Evolutionary conservation across 2,113 vertebrate species (phyloP), one percentile per base, ranked within the genome.

Genomic region (Agapornis roseicollis): DNA sequence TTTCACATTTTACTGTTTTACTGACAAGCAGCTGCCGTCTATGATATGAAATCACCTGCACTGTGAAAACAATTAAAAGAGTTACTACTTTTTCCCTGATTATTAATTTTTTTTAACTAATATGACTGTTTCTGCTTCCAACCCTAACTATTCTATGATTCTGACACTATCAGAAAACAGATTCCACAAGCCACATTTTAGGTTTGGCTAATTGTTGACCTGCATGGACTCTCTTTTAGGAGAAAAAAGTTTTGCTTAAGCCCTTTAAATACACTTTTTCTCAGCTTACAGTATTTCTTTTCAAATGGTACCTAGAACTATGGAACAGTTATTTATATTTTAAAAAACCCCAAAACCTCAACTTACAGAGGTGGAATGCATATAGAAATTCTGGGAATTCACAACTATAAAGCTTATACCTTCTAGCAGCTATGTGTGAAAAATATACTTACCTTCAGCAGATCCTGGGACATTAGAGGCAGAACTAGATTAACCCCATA

Each of bases 401-500:
- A 18, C 25, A 49, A 49, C 50, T 78, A 35, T 18, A 80, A 66
- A 83, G 46, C 13, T 80, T 64, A 80, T 56, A 24, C 46, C 60
- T 84, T 71, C 33, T 39, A 71, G 55, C 31, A 94, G 15, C 24
- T 76, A 25, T 0, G 0, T 41, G 31, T 83, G 56, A 60, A 93
- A 83, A 92, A 37, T 41, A 64, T 11, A 66, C 92, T 97, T 97
- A 99, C 99, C 98, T 99, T 99, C 85, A 99, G 97, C 92, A 99
- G 98, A 97, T 99, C 99, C 97, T 99, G 99, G 92, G 99, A 99
- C 99, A 99, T 99, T 91, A 99, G 98, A 13, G 99, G 99, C 88
- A 99, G 98, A 80, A 99, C 99, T 53, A 99, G 98, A 95, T 99
- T 99, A 90, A 99, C 99, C 12, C 99, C 99, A 49, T 99, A 99